Evolutionary conservation across 2,888 invertebrate genomes (phyloP).

Genomic region (Meganola albula): DNA sequence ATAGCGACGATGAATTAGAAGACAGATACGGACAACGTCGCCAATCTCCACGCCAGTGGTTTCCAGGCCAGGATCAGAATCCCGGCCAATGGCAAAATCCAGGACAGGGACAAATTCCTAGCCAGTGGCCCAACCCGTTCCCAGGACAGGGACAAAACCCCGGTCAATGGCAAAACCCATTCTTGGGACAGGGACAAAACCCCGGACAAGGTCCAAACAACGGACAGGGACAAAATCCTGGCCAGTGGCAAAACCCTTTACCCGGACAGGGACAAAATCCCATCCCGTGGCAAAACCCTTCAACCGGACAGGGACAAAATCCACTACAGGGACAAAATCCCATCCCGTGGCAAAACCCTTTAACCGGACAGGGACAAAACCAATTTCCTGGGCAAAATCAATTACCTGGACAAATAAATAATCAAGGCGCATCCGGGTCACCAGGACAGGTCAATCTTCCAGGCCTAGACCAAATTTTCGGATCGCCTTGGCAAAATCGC

Average conservation of each 20-base stretch:
- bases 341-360: not conserved
- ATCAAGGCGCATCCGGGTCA: too few relatives aligned
- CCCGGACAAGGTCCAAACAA: slow-evolving; percentile 16
- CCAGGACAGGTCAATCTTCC: too few relatives aligned
- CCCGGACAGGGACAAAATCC: slow-evolving; percentile 17
- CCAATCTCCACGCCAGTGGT: slow-evolving; percentile 4
- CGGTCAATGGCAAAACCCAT: slow-evolving; percentile 16
- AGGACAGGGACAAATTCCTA: slow-evolving; percentile 12
- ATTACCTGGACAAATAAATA: not conserved
- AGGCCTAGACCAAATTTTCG: too few relatives aligned
- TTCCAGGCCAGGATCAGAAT: slow-evolving; percentile 10
- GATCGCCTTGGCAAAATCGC: too few relatives aligned
- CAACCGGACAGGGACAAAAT: too few relatives aligned
- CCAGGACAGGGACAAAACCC: slow-evolving; percentile 18
- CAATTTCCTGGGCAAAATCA: slow-evolving; percentile 18
- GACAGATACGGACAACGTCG: slow-evolving; percentile 41
- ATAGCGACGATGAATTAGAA: slow-evolving; percentile 36
- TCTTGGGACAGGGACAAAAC: slow-evolving; percentile 17
- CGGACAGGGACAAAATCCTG: slow-evolving; percentile 12
- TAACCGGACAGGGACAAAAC: too few relatives aligned
- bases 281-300: not conserved
- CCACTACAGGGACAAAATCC: slow-evolving; percentile 19
- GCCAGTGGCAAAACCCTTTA: slow-evolving; percentile 16
- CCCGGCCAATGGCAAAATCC: slow-evolving; percentile 12
- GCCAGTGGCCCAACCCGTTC: slow-evolving; percentile 16